Evolutionary conservation across 2,888 invertebrate species (phyloP).

Genomic region (Dioctria linearis): DNA sequence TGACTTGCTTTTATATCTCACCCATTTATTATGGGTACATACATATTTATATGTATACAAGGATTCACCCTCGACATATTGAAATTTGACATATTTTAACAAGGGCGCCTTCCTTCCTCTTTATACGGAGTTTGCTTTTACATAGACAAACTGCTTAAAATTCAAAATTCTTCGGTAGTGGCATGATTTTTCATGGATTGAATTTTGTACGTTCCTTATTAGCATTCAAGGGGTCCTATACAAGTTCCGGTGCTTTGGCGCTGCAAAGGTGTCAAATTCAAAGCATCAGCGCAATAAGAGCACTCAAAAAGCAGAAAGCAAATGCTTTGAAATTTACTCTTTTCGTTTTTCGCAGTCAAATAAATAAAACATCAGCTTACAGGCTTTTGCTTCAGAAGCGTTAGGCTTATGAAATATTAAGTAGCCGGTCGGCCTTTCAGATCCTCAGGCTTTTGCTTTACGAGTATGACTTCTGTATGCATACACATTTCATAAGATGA

Average conservation of each 20-base stretch:
- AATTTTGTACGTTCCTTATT: slow-evolving; percentile 9
- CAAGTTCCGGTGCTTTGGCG: slow-evolving; percentile 14
- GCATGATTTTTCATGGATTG: slow-evolving; percentile 4
- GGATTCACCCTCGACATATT: not conserved
- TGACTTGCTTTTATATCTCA: too few relatives aligned
- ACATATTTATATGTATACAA: too few relatives aligned
- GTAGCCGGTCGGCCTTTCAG: not conserved
- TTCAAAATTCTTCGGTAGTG: not conserved
- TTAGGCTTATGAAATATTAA: slow-evolving; percentile 24
- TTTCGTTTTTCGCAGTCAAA: slow-evolving; percentile 8
- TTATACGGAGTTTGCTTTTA: not conserved
- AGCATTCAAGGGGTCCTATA: slow-evolving; percentile 19
- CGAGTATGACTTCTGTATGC: too few relatives aligned
- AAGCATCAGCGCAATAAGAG: not conserved
- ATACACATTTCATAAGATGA: too few relatives aligned
- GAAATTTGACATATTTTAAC: not conserved
- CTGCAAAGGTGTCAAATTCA: slow-evolving; percentile 11
- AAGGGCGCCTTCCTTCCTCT: not conserved
- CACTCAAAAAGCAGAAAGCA: not conserved
- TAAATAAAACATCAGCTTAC: slow-evolving; percentile 32
- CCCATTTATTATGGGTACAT: too few relatives aligned
- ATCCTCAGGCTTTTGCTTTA: not conserved
- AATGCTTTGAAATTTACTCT: slow-evolving; percentile 6
- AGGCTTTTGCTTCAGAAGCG: not conserved
- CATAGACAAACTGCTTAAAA: slow-evolving; percentile 6